A percentile compares a stretch with the other conserved stretches of the same genome.
phyloP scores from a whole-genome alignment of 2,113 vertebrate species.

The Gambusia holbrooki region DNA sequence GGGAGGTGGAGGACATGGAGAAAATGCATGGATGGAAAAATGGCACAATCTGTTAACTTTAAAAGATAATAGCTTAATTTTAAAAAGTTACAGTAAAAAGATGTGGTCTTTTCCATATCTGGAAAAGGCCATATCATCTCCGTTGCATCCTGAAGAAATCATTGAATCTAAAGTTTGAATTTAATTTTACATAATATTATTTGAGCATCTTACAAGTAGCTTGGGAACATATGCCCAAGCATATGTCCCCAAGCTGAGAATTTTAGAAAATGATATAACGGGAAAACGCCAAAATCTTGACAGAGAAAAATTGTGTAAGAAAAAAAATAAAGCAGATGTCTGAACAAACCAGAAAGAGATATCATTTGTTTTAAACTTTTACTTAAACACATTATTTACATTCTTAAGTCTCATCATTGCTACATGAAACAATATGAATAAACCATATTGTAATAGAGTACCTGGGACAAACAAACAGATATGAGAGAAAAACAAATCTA shows the following conservation, averaged over 20 bases:
- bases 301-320: neutral
- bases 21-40: no score
- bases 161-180: neutral
- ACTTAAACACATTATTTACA: conserved; percentile 85
- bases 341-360: conserved; percentile 10
- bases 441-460: conserved; percentile 74
- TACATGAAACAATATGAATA: conserved; percentile 62
- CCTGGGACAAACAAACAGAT: conserved; percentile 42
- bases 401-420: conserved; percentile 75
- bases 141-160: neutral
- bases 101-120: neutral
- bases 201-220: neutral
- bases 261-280: neutral
- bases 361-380: conserved; percentile 26
- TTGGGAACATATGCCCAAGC: no score
- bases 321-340: neutral
- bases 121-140: no score
- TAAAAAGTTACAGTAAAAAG: no score
- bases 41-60: no score
- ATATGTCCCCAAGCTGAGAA: neutral
- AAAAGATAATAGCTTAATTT: no score
- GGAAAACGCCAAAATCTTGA: neutral
- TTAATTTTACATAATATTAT: neutral
- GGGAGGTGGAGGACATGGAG: no score
- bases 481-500: conserved; percentile 4